These are phyloP conservation scores for Notamacropus eugenii DNA, from an alignment of 2,797 vertebrate species.

Conservation along the genomic window DNA sequence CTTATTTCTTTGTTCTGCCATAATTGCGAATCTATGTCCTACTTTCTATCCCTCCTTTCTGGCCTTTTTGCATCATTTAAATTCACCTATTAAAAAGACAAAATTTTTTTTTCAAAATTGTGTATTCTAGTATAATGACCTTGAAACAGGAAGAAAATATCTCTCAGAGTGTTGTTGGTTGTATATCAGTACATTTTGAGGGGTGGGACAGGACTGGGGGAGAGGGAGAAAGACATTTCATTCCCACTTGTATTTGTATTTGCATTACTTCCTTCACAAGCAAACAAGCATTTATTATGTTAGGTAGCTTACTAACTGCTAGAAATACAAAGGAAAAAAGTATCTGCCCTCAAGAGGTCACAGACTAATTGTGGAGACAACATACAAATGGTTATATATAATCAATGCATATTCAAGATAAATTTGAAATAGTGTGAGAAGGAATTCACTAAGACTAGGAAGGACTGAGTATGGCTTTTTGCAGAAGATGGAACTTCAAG, in stretches of 20 bases:
- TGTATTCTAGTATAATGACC: background rate
- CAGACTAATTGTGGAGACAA: background rate
- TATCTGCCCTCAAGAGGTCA: background rate
- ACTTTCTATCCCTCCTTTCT: background rate
- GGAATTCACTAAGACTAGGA: too few relatives aligned
- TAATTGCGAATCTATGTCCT: background rate
- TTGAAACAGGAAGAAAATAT: background rate
- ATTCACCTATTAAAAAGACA: background rate
- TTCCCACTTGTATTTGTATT: background rate
- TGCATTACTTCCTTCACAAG: background rate
- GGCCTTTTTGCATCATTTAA: background rate
- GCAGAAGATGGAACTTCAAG: too few relatives aligned
- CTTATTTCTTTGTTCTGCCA: background rate
- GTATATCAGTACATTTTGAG: background rate
- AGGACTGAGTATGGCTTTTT: too few relatives aligned
- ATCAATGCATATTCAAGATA: background rate
- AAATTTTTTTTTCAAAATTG: background rate
- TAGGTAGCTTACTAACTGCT: background rate
- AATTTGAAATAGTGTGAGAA: too few relatives aligned
- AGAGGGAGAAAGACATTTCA: background rate
- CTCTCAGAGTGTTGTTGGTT: background rate
- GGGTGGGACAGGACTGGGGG: rapidly evolving
- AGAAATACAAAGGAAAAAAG: background rate
- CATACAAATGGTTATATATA: background rate
- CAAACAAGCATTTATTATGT: background rate